Evolutionary conservation across 2,888 invertebrate species (phyloP).

Genomic region (Crematogaster levior): DNA sequence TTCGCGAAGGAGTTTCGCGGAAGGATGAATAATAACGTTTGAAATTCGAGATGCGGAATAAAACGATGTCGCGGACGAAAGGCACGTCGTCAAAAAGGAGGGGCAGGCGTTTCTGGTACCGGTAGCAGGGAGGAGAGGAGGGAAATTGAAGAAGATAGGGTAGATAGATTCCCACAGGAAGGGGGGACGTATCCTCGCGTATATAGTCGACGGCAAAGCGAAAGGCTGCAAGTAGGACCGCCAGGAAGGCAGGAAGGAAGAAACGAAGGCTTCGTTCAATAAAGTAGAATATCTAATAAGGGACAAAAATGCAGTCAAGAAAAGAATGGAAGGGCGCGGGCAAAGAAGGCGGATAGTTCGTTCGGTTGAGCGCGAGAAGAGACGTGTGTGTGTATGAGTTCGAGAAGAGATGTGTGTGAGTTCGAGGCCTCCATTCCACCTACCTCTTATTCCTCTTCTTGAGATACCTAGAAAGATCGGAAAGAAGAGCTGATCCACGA

Average conservation of each 20-base stretch:
- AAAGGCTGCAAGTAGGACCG: conserved; percentile 66
- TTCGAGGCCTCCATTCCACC: conserved; percentile 56
- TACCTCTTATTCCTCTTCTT: conserved; percentile 27
- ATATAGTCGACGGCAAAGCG: conserved; percentile 67
- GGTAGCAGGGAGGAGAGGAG: not conserved
- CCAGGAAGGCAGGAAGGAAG: conserved; percentile 51
- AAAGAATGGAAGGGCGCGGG: conserved; percentile 74
- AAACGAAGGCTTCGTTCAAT: conserved; percentile 78
- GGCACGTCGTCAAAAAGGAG: conserved; percentile 66
- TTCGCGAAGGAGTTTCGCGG: conserved; percentile 77
- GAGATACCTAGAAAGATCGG: conserved; percentile 34
- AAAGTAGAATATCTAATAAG: conserved; percentile 84
- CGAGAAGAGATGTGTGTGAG: too few species aligned
- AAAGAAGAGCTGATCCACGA: conserved; percentile 59
- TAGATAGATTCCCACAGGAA: conserved; percentile 34
- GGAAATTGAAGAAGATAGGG: conserved; percentile 27
- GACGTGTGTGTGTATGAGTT: too few species aligned
- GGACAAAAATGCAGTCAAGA: conserved; percentile 80
- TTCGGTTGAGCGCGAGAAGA: conserved; percentile 59
- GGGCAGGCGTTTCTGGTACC: conserved; percentile 27
- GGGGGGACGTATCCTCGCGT: conserved; percentile 57
- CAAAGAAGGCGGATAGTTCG: conserved; percentile 63
- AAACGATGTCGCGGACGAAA: conserved; percentile 82
- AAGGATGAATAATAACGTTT: conserved; percentile 85
- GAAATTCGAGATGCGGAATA: conserved; percentile 84